A percentile compares a stretch with the other conserved stretches of the same genome.
Conservation (phyloP, 1,140 invertebrate species). For the Aradophagus sp. region DNA sequence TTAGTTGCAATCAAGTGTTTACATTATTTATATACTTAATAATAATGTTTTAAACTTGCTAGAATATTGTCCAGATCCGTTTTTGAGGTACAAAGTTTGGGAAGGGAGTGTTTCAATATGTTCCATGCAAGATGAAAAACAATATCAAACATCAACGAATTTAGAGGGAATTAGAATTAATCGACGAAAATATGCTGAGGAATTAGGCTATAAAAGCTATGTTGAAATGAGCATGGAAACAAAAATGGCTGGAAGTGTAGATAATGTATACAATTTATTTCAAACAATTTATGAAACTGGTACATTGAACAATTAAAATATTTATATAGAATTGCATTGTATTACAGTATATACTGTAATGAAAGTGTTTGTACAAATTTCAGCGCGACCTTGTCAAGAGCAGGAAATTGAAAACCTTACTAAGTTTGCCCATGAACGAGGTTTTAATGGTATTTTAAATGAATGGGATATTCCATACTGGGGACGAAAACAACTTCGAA, state of each 20-base stretch:
- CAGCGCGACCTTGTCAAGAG: slow-evolving; percentile 82
- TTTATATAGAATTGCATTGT: too few relatives aligned
- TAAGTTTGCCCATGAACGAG: slow-evolving; percentile 84
- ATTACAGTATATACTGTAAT: too few relatives aligned
- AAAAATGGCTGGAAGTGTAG: slow-evolving; percentile 92
- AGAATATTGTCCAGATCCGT: slow-evolving; percentile 87
- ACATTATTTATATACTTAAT: slow-evolving; percentile 1
- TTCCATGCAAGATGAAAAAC: slow-evolving; percentile 79
- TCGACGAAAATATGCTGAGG: slow-evolving; percentile 82
- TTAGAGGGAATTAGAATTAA: slow-evolving; percentile 85
- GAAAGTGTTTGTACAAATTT: slow-evolving; percentile 24
- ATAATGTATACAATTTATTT: slow-evolving; percentile 85
- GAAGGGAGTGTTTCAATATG: slow-evolving; percentile 82
- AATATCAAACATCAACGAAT: slow-evolving; percentile 82
- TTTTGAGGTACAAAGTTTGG: slow-evolving; percentile 88
- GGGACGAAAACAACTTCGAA: slow-evolving; percentile 82
- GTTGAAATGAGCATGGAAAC: slow-evolving; percentile 93
- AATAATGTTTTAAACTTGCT: background rate
- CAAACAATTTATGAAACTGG: slow-evolving; percentile 80
- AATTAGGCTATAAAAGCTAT: slow-evolving; percentile 87
- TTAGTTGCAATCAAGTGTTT: background rate
- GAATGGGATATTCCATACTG: slow-evolving; percentile 93
- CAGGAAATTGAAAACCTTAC: slow-evolving; percentile 84
- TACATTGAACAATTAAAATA: slow-evolving; percentile 38
- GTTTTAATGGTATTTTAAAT: slow-evolving; percentile 82